phyloP scores from a whole-genome alignment of 1,140 invertebrate genomes.

The Drosophila fuyamai region DNA sequence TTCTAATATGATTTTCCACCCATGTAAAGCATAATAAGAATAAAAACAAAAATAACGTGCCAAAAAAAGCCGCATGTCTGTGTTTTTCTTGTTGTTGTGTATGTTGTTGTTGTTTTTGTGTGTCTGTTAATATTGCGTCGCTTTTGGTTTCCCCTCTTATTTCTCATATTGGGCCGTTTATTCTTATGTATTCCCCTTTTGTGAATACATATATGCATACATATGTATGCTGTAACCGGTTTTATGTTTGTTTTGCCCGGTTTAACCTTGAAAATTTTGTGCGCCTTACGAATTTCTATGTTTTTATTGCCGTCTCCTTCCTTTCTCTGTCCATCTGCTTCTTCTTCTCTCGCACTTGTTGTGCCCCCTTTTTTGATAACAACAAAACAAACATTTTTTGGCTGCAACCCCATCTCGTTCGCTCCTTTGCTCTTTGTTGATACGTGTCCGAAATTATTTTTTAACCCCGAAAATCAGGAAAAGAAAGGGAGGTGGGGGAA shows the following conservation, averaged over 20 bases:
- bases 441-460: conserved; percentile 19
- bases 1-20: not conserved
- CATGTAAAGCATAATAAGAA: conserved; percentile 4
- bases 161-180: not conserved
- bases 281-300: conserved; percentile 77
- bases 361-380: conserved; percentile 44
- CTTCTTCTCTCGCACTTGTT: conserved; percentile 70
- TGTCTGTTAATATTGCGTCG: conserved; percentile 30
- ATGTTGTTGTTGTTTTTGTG: conserved; percentile 5
- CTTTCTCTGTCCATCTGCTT: conserved; percentile 29
- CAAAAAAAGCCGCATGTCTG: conserved; percentile 3
- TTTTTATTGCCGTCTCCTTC: conserved; percentile 64
- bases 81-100: not conserved
- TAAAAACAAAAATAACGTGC: conserved; percentile 4
- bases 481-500: not conserved
- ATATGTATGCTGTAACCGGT: conserved; percentile 73
- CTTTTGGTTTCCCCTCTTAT: conserved; percentile 24
- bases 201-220: conserved; percentile 13
- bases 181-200: conserved; percentile 17
- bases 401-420: not conserved
- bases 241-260: conserved; percentile 83
- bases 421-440: conserved; percentile 12
- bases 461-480: conserved; percentile 31
- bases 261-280: conserved; percentile 78
- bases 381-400: conserved; percentile 39